These are phyloP conservation scores for Acipenser ruthenus DNA, from an alignment of 2,797 vertebrate genomes.

Conservation along the genomic window DNA sequence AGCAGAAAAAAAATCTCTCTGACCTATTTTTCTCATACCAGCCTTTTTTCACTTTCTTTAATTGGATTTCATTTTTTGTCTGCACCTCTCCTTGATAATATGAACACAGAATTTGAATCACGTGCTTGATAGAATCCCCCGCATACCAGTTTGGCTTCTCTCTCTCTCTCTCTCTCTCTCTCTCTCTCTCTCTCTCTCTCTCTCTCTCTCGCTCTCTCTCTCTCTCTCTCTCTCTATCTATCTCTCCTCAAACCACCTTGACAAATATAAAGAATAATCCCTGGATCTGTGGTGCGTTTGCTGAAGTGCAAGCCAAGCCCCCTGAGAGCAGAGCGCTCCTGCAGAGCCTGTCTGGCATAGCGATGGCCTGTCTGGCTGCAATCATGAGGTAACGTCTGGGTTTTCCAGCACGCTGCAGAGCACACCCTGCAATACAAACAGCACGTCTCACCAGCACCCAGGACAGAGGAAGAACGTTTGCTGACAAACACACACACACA, in stretches of 20 bases:
- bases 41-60: neutral
- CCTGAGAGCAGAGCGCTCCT: conserved; percentile 43
- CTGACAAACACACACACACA: too few relatives aligned
- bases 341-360: conserved; percentile 55
- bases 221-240: neutral
- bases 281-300: conserved; percentile 3
- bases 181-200: too few relatives aligned
- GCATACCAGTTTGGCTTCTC: neutral
- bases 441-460: conserved; percentile 15
- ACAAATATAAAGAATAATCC: conserved; percentile 30
- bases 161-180: too few relatives aligned
- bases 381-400: conserved; percentile 68
- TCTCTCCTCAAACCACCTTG: conserved; percentile 42
- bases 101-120: conserved; percentile 24
- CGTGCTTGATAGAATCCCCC: conserved; percentile 11
- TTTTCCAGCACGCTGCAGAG: conserved; percentile 66
- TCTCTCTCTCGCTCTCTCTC: conserved; percentile 10
- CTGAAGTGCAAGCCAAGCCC: conserved; percentile 52
- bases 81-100: conserved; percentile 33
- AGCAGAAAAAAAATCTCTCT: neutral
- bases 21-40: conserved; percentile 7
- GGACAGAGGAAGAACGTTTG: too few relatives aligned
- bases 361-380: conserved; percentile 61
- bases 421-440: conserved; percentile 55
- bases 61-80: conserved; percentile 1